Base-by-base conservation (phyloP, 1,140 invertebrate genomes). In the Planococcus citri region DNA sequence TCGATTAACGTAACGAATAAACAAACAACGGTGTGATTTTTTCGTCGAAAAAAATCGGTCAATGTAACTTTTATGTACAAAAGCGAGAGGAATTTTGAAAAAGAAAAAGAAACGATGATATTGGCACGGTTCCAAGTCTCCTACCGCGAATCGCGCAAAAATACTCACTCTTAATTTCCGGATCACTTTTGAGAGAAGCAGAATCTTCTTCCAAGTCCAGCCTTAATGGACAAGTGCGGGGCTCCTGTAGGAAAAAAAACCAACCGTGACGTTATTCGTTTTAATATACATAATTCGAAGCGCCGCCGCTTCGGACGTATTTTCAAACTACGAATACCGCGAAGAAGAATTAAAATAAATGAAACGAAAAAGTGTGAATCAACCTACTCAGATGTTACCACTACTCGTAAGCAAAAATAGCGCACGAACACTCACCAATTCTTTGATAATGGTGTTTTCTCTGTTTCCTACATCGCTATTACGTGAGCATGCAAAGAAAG, bases 201-300 rank as follows among this genome's bases (percentile, higher is more conserved):
- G 88, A 87, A 82, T 92, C 90, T 89, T 91, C 89, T 88, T 79
- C 89, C 83, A 90, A 84, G 81, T 91, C 89, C 85, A 90, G 86
- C 24, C 60, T 25, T 64, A 64, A 27, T 9, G 60, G 60, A 27
- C 60, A 90, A 76, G 86, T 87, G 83, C 89, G 89, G 80, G 89
- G 88, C 84, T 92, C 89, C 89, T 92, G 79, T 10, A 78, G 78
- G 33, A 68, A 38, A 24, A 69, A 25, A 70, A 68, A 21, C 2
- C 27, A n/a, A n/a, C n/a, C n/a, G n/a, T n/a, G n/a, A n/a, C n/a
- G n/a, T n/a, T n/a, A n/a, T 22, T 27, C 27, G 29, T 67, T 22
- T 27, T 17, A n/a, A n/a, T n/a, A n/a, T n/a, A n/a, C n/a, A n/a
- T n/a, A n/a, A n/a, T 67, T 67, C 3, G 61, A 67, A 67, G 22